Base-by-base conservation (phyloP, 2,797 vertebrate species). In the Carapus acus region DNA sequence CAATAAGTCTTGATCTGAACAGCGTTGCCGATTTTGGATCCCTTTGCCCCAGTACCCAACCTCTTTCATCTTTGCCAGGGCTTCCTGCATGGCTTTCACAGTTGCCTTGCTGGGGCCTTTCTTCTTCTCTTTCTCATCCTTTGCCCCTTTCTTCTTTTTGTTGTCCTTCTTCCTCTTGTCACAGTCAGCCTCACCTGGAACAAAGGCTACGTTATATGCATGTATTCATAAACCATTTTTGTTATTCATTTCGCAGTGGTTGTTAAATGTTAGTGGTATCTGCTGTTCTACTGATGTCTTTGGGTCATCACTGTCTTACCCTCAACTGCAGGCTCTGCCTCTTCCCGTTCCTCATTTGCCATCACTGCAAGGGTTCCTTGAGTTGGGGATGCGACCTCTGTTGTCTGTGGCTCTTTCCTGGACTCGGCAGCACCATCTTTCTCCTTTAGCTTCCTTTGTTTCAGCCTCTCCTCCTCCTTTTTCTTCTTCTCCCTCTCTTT, bases 81-180 rank as follows among this genome's bases (percentile, higher is more conserved):
- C 94, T 80, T 98, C 96, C 69, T 98, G 94, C 93, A 99, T 98
- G 78, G 94, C 95, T 86, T 94, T 98, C 39, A 98, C 95, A 0
- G 92, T 90, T 22, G 96, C 94, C 76, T 96, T 98, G 68, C 94
- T 94, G 36, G 93, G 95, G n/a, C 95, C 94, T 62, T 98, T 98
- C 65, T 96, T 99, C 84, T 96, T 96, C 75, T 98, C 91, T 67
- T 92, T 80, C 73, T 93, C 86, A 66, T 90, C 84, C 62, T 90
- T 87, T 62, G 91, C 88, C 33, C 89, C 88, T 24, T 87, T 86
- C 76, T 38, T 95, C 85, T 96, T 94, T 78, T 97, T 96, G 79
- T 98, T 96, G 82, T 97, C 91, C 55, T 97, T 97, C 81, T 96
- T 96, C 87, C 95, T 96, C 76, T 93, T 96, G 71, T 95, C 93